Conservation (phyloP, 37 sponge, comb jelly and placozoan genomes). For the Bolinopsis microptera region DNA sequence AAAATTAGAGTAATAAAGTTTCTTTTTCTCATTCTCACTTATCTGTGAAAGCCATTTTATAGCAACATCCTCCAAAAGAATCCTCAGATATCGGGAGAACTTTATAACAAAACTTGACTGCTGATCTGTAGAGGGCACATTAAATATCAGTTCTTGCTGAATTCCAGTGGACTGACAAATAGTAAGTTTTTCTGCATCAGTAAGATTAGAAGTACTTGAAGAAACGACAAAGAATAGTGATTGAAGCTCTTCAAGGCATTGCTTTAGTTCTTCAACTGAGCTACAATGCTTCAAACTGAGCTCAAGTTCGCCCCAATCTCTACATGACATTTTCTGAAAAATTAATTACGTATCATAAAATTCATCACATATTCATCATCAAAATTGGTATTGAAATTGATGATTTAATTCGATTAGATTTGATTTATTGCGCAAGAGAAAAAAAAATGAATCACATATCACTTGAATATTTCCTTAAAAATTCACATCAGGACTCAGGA, state of each 20-base stretch:
- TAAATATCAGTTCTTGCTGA: conserved; percentile 51
- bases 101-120: conserved; percentile 11
- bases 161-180: conserved; percentile 36
- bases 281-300: background rate
- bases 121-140: conserved; percentile 34
- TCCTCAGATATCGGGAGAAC: background rate
- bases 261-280: background rate
- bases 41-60: conserved; percentile 31
- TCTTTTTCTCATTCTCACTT: conserved; percentile 52
- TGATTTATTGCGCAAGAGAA: no score
- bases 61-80: background rate
- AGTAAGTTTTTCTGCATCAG: conserved; percentile 51
- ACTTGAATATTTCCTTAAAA: no score
- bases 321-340: conserved; percentile 15
- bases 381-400: no score
- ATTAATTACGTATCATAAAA: no score
- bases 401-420: no score
- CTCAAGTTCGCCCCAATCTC: conserved; percentile 16
- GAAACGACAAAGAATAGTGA: conserved; percentile 31
- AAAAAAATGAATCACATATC: no score
- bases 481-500: no score
- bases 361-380: no score
- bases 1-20: conserved; percentile 54
- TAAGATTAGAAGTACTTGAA: conserved; percentile 42
- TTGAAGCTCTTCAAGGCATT: conserved; percentile 62